phyloP scores from a whole-genome alignment of 2,113 vertebrate genomes.

The Mormyrus iriodes region DNA sequence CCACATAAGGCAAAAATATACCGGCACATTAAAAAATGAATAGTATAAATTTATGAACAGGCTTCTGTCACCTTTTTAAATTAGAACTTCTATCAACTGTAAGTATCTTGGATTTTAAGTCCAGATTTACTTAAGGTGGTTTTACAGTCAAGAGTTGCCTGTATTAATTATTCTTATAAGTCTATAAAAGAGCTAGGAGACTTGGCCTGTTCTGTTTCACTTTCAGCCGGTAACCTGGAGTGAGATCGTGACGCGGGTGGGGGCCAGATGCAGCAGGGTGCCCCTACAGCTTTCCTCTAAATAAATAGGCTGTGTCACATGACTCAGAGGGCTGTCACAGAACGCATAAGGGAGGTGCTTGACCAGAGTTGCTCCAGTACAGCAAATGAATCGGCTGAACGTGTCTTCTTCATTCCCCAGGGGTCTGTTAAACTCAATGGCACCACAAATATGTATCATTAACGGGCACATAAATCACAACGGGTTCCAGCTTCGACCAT shows the following conservation, averaged over 20 bases:
- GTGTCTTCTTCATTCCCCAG: neutral
- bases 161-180: neutral
- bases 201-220: neutral
- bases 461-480: neutral
- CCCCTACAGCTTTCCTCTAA: neutral
- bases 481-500: neutral
- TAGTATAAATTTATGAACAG: neutral
- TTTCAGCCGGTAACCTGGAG: neutral
- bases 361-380: neutral
- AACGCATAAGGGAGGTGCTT: neutral
- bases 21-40: neutral
- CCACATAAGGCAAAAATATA: neutral
- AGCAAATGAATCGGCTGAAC: neutral
- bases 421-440: neutral
- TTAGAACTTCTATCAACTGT: neutral
- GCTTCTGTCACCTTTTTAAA: neutral
- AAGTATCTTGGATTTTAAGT: neutral
- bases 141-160: neutral
- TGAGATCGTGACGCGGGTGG: neutral
- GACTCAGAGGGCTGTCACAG: neutral
- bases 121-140: neutral
- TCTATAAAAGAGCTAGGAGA: neutral
- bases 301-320: neutral
- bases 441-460: neutral
- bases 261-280: neutral